These are phyloP conservation scores for Endotricha flammealis DNA, from an alignment of 2,888 invertebrate species.

Conservation along the genomic window DNA sequence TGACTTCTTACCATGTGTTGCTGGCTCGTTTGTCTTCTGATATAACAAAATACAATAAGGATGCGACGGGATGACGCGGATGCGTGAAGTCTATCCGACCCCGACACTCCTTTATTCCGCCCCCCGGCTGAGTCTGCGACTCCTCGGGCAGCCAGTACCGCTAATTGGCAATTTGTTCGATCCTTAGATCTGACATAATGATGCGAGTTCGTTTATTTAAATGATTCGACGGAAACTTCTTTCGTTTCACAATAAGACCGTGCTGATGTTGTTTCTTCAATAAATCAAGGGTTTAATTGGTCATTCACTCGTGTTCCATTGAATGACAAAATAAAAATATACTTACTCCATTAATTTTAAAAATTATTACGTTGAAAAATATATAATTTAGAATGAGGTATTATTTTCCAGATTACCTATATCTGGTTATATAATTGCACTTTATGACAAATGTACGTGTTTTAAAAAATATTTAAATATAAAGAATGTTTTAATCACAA, in stretches of 20 bases:
- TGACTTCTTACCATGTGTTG: no score
- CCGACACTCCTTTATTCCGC: conserved; percentile 18
- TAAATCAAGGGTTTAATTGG: conserved; percentile 48
- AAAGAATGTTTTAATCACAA: no score
- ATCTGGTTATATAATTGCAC: no score
- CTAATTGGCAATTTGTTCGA: conserved; percentile 78
- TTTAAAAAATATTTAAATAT: no score
- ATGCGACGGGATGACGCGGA: conserved; percentile 5
- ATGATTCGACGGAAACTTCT: conserved; percentile 73
- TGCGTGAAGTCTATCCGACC: conserved; percentile 3
- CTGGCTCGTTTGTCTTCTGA: no score
- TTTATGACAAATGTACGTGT: no score
- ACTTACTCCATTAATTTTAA: no score
- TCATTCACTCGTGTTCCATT: conserved; percentile 31
- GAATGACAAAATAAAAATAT: no score
- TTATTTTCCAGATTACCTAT: no score
- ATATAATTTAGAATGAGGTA: no score
- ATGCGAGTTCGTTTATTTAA: conserved; percentile 76
- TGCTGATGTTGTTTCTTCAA: conserved; percentile 31
- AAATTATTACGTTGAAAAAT: no score
- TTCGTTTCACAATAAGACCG: conserved; percentile 40
- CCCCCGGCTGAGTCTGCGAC: conserved; percentile 32
- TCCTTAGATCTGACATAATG: conserved; percentile 76
- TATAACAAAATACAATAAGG: no score
- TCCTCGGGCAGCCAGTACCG: conserved; percentile 45